phyloP scores from a whole-genome alignment of 2,113 vertebrate genomes.

The Misgurnus mizolepis region DNA sequence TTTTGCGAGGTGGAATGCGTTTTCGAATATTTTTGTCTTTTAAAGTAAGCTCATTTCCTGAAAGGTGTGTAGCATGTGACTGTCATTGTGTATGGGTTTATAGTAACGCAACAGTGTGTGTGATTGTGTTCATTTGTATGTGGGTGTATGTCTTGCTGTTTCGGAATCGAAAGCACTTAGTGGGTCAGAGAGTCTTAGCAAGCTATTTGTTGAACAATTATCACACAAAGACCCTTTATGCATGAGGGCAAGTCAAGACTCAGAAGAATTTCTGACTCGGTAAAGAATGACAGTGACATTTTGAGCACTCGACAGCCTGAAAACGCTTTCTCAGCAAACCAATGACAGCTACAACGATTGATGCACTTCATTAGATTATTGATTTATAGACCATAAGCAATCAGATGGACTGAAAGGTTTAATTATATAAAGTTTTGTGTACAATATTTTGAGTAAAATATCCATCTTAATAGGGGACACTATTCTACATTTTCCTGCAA shows the following conservation, averaged over 20 bases:
- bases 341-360: not conserved
- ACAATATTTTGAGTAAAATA: too few species aligned
- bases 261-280: not conserved
- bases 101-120: slow-evolving; percentile 21
- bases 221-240: slow-evolving; percentile 36
- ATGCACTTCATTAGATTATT: slow-evolving; percentile 25
- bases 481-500: too few species aligned
- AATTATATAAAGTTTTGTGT: too few species aligned
- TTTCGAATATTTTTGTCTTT: not conserved
- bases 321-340: not conserved
- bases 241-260: slow-evolving; percentile 34
- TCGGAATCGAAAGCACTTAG: slow-evolving; percentile 1
- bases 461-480: too few species aligned
- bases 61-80: slow-evolving; percentile 15
- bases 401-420: not conserved
- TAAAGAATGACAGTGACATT: not conserved
- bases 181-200: slow-evolving; percentile 3
- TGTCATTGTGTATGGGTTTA: slow-evolving; percentile 44
- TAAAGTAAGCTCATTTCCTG: slow-evolving; percentile 5
- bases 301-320: not conserved
- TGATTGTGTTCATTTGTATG: slow-evolving; percentile 24
- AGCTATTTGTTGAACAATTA: slow-evolving; percentile 37
- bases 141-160: slow-evolving; percentile 17
- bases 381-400: not conserved
- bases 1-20: slow-evolving; percentile 1